Conservation (phyloP, 1,140 invertebrate genomes). For the Listronotus oregonensis region DNA sequence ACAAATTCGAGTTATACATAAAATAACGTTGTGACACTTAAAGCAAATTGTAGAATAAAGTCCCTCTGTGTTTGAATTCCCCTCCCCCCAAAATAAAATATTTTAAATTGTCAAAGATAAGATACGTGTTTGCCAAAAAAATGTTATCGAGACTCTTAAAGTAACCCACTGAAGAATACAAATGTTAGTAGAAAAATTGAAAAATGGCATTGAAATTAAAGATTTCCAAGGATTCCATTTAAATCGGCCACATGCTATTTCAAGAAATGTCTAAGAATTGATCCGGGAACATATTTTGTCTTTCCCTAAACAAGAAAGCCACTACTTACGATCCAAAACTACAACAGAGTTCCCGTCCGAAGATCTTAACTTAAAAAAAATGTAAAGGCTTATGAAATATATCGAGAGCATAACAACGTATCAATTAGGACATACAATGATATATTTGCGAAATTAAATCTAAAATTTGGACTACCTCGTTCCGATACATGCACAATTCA, state of each 20-base stretch:
- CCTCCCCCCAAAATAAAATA: too few relatives aligned
- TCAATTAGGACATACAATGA: constrained; percentile 9
- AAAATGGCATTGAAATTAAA: constrained; percentile 1
- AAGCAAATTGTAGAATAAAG: too few relatives aligned
- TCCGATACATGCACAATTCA: constrained; percentile 21
- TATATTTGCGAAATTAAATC: constrained; percentile 19
- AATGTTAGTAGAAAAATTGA: constrained; percentile 16
- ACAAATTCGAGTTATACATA: too few relatives aligned
- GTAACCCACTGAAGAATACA: constrained; percentile 16
- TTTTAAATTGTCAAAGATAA: too few relatives aligned
- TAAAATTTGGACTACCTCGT: constrained; percentile 15
- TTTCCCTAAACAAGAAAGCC: constrained; percentile 16
- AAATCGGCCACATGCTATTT: constrained; percentile 16
- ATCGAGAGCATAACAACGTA: constrained; percentile 4
- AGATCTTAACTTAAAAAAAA: constrained; percentile 15
- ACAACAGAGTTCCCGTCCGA: background rate
- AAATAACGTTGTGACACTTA: too few relatives aligned
- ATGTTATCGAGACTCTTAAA: background rate
- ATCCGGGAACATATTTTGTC: constrained; percentile 18
- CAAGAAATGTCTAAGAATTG: background rate
- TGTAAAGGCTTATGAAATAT: constrained; percentile 10
- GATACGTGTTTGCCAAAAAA: constrained; percentile 19
- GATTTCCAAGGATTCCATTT: constrained; percentile 5
- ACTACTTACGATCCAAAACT: constrained; percentile 1
- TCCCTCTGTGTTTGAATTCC: too few relatives aligned